Base-by-base conservation (phyloP, 2,113 vertebrate species). In the Crypturellus undulatus region DNA sequence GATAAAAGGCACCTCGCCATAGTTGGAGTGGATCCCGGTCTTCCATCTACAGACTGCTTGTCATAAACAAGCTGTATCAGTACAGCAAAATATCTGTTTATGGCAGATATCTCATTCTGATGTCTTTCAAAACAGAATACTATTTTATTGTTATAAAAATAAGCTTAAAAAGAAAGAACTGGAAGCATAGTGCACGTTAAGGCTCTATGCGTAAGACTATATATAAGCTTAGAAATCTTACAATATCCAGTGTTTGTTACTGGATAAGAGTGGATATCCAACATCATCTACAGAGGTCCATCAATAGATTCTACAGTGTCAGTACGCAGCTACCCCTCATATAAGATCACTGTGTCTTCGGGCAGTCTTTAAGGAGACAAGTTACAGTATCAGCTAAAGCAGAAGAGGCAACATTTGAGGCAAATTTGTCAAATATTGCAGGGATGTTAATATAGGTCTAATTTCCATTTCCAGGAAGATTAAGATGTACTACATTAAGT, bases 111-210 rank as follows among this genome's bases (percentile, higher is more conserved):
- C 36, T 30, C 36, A 2, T 49, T 40, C 54, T 52, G 65, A 77
- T 73, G 64, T 18, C 45, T 52, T 34, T 49, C 18, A 12, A 69
- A 45, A 19, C 15, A 9, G 6, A 1, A 0, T 13, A 14, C n/a
- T 51, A 52, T 60, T 79, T 26, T 47, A 42, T 16, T 30, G 56
- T 1, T 28, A 42, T 3, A 76, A 51, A 22, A 43, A 11, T 0
- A 8, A 49, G 49, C 17, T n/a, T 36, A 16, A 28, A 65, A 51
- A 72, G 28, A 64, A 90, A 30, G 42, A 80, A 84, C 25, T 40
- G 34, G 78, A 84, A 65, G 25, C 10, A 28, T 5, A 7, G 19
- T 22, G 12, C 1, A 16, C 0, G 5, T 1, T 1, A 73, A 18
- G 34, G 52, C 36, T 89, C 73, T 25, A 0, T 12, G 7, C 13